Conservation (phyloP, 1,140 invertebrate species). For the Euura lappo region DNA sequence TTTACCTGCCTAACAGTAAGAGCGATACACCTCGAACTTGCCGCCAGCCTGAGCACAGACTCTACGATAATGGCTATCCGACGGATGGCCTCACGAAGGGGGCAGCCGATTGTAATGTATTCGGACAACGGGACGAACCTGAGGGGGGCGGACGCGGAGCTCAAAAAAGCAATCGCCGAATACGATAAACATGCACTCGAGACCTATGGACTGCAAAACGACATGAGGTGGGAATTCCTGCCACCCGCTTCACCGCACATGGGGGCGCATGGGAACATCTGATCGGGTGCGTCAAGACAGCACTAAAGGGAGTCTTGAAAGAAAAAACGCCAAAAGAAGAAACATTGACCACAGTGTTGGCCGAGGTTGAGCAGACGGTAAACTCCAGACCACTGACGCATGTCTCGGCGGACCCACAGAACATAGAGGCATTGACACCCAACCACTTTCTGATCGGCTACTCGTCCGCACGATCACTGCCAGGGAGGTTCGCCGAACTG, state of each 20-base stretch:
- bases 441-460: slow-evolving; percentile 37
- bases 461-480: slow-evolving; percentile 20
- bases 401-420: slow-evolving; percentile 31
- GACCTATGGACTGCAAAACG: neutral
- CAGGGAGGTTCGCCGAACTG: slow-evolving; percentile 27
- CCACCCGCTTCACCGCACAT: slow-evolving; percentile 16
- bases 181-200: slow-evolving; percentile 22
- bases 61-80: slow-evolving; percentile 36
- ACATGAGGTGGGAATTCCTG: slow-evolving; percentile 16
- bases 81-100: slow-evolving; percentile 34
- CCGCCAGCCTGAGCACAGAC: slow-evolving; percentile 28
- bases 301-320: slow-evolving; percentile 7
- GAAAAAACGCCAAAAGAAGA: slow-evolving; percentile 6
- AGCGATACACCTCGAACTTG: slow-evolving; percentile 40
- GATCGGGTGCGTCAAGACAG: slow-evolving; percentile 11
- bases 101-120: slow-evolving; percentile 24
- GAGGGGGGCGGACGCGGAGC: slow-evolving; percentile 36
- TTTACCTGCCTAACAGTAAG: slow-evolving; percentile 37
- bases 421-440: slow-evolving; percentile 39
- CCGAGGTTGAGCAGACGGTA: slow-evolving; percentile 15
- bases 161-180: slow-evolving; percentile 24
- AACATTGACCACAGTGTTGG: slow-evolving; percentile 10
- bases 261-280: slow-evolving; percentile 19
- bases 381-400: slow-evolving; percentile 26
- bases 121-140: slow-evolving; percentile 47